These are phyloP conservation scores for Ametastegia equiseti DNA, from an alignment of 2,888 invertebrate genomes.

Conservation along the genomic window DNA sequence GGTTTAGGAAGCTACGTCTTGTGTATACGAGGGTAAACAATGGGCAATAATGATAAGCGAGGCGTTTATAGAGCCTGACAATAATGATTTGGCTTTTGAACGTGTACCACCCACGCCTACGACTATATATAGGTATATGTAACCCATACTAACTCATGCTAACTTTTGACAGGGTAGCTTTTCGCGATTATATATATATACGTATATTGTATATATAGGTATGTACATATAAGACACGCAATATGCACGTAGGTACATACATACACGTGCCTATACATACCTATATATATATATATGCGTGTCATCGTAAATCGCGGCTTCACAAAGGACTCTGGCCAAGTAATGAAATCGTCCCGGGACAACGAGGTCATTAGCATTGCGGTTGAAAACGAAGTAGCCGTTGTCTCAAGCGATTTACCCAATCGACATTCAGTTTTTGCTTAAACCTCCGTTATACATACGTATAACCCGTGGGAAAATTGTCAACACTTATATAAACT, in stretches of 20 bases:
- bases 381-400: conserved; percentile 8
- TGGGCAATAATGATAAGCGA: conserved; percentile 21
- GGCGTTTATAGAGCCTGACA: conserved; percentile 1
- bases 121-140: neutral
- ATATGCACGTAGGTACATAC: no score
- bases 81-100: conserved; percentile 2
- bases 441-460: no score
- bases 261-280: neutral
- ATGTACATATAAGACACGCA: no score
- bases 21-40: conserved; percentile 30
- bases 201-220: neutral
- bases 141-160: neutral
- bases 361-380: conserved; percentile 20
- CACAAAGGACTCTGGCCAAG: neutral
- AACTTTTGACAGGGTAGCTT: conserved; percentile 24
- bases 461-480: no score
- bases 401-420: conserved; percentile 13
- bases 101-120: conserved; percentile 1
- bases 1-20: conserved; percentile 9
- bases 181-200: neutral
- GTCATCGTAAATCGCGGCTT: neutral
- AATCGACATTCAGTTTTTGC: neutral
- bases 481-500: no score
- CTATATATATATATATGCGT: neutral
- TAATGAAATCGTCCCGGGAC: conserved; percentile 37